Conservation (phyloP, 2,888 invertebrate genomes). For the Nemotelus nigrinus region DNA sequence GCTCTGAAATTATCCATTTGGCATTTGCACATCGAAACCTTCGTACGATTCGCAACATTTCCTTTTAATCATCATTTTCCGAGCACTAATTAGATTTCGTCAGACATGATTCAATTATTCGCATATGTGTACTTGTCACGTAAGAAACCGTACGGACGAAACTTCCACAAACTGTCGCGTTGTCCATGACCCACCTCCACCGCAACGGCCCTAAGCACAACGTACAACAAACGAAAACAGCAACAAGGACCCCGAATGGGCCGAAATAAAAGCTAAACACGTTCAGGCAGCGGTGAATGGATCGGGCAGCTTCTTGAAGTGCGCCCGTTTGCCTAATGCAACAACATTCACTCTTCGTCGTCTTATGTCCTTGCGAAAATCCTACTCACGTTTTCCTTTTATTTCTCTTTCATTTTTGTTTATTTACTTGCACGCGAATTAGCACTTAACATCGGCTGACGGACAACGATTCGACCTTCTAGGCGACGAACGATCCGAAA, state of each 20-base stretch:
- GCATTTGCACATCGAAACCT: no score
- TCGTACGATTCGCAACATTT: background rate
- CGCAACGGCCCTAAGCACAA: background rate
- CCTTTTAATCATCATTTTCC: background rate
- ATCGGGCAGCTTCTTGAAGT: background rate
- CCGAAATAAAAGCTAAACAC: constrained; percentile 10
- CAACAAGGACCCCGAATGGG: constrained; percentile 11
- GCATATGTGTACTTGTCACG: constrained; percentile 29
- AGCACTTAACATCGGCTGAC: constrained; percentile 31
- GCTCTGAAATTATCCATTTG: no score
- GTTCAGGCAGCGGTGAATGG: background rate
- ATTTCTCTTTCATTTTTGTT: constrained; percentile 31
- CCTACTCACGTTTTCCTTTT: constrained; percentile 35
- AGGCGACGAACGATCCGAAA: no score
- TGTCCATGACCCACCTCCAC: constrained; percentile 16
- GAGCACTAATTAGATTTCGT: constrained; percentile 31
- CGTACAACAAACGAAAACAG: background rate
- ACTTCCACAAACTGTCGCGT: constrained; percentile 20
- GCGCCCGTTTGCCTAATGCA: background rate
- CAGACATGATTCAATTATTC: constrained; percentile 34
- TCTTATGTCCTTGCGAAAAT: constrained; percentile 29
- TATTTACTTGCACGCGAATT: constrained; percentile 33
- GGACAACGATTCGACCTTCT: no score
- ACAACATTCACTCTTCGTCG: background rate
- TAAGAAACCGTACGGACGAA: constrained; percentile 19